Percentiles rank a stretch among this genome's conserved stretches.
These are phyloP conservation scores for Keiferia lycopersicella DNA, from an alignment of 2,888 invertebrate species.

Conservation along the genomic window DNA sequence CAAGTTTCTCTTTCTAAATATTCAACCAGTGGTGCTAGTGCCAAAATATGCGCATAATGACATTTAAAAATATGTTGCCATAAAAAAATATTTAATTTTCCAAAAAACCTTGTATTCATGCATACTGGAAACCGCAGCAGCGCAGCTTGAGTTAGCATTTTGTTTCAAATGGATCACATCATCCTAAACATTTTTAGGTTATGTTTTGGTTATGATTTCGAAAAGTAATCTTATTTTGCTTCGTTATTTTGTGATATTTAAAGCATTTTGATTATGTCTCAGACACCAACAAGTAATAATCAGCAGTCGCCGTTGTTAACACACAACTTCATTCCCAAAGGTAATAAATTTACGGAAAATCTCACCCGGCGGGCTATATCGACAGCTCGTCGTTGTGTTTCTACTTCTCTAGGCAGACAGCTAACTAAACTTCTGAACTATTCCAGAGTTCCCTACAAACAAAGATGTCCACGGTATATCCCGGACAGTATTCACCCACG, in stretches of 20 bases:
- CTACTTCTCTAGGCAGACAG: neutral
- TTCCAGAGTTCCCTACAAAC: slow-evolving; percentile 47
- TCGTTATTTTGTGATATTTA: neutral
- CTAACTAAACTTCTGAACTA: neutral
- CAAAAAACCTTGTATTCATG: no score
- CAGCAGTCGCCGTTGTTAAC: slow-evolving; percentile 9
- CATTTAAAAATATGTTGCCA: neutral
- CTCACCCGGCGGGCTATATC: no score
- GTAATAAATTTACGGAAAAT: slow-evolving; percentile 41
- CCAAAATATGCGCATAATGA: neutral
- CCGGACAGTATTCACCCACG: slow-evolving; percentile 66
- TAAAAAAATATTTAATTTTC: neutral
- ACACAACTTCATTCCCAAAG: slow-evolving; percentile 52
- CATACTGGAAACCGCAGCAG: no score
- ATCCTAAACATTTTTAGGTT: slow-evolving; percentile 9
- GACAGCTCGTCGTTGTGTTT: no score
- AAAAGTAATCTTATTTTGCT: slow-evolving; percentile 25
- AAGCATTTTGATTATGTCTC: slow-evolving; percentile 43
- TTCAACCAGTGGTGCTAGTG: neutral
- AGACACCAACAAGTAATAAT: slow-evolving; percentile 49
- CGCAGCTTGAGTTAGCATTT: neutral
- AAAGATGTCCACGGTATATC: slow-evolving; percentile 62
- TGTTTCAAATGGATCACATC: neutral
- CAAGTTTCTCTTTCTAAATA: neutral
- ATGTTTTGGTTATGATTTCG: slow-evolving; percentile 45